Evolutionary conservation across 2,797 vertebrate species (phyloP).

Genomic region (Pseudomugil tenellus): DNA sequence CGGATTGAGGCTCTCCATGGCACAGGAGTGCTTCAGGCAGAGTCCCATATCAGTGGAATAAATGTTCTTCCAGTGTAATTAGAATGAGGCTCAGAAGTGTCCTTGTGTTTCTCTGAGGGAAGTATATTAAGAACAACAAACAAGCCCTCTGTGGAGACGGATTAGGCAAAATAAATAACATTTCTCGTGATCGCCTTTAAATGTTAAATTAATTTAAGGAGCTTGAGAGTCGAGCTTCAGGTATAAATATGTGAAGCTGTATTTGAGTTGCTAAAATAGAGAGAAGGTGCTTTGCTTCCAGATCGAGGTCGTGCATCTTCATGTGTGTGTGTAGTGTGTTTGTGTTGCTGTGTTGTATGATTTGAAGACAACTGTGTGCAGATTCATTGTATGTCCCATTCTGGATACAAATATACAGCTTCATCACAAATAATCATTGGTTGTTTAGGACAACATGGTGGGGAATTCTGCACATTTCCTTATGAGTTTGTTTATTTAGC

Average conservation of each 20-base stretch:
- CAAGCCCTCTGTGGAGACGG: constrained; percentile 26
- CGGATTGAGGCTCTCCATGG: constrained; percentile 34
- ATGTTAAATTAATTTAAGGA: constrained; percentile 66
- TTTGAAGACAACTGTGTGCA: not conserved
- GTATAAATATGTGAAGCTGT: constrained; percentile 55
- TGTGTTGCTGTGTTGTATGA: constrained; percentile 1
- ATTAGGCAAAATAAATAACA: constrained; percentile 53
- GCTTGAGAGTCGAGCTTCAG: constrained; percentile 48
- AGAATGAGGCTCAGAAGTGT: constrained; percentile 38
- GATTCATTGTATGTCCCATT: constrained; percentile 11
- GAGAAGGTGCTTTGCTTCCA: constrained; percentile 31
- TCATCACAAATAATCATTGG: constrained; percentile 28
- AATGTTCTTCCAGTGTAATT: constrained; percentile 65
- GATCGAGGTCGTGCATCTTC: constrained; percentile 45
- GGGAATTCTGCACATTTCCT: constrained; percentile 37
- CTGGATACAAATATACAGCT: constrained; percentile 40
- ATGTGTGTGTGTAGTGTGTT: not conserved
- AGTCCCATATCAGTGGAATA: constrained; percentile 48
- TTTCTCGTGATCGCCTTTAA: constrained; percentile 61
- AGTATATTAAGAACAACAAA: constrained; percentile 45
- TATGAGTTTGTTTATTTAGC: constrained; percentile 59
- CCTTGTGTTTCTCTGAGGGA: constrained; percentile 44
- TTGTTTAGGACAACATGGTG: constrained; percentile 41
- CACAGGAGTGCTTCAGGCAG: constrained; percentile 37
- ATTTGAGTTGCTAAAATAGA: constrained; percentile 48